Percentiles rank a stretch among this genome's conserved stretches.
Conservation (phyloP, 2,113 vertebrate species). For the Sprattus sprattus region DNA sequence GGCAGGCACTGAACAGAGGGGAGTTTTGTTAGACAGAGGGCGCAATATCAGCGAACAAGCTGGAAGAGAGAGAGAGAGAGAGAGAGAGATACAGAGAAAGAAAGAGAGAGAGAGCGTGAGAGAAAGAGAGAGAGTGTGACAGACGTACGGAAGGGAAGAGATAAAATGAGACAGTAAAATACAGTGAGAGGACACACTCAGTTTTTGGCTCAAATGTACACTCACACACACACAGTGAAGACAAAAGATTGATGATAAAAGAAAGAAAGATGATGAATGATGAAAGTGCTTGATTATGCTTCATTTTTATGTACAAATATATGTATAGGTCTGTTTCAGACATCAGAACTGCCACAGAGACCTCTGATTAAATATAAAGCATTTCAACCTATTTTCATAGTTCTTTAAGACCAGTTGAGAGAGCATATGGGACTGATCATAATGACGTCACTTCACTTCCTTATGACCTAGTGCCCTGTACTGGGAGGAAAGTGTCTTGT, state of each 20-base stretch:
- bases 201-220: not conserved
- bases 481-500: not conserved
- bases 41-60: not conserved
- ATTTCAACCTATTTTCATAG: slow-evolving; percentile 27
- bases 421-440: slow-evolving; percentile 50
- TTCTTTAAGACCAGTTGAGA: slow-evolving; percentile 29
- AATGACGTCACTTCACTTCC: slow-evolving; percentile 45
- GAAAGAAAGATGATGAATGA: no score
- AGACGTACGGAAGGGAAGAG: not conserved
- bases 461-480: slow-evolving; percentile 48
- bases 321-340: not conserved
- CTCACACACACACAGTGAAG: not conserved
- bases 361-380: not conserved
- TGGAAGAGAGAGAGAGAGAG: not conserved
- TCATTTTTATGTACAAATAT: not conserved
- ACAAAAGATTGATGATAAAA: not conserved
- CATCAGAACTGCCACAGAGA: not conserved
- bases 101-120: not conserved
- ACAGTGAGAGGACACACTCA: not conserved
- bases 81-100: not conserved
- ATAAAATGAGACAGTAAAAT: not conserved
- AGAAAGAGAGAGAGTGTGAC: not conserved
- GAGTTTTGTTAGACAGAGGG: not conserved
- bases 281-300: not conserved
- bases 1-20: not conserved